Percentiles rank a stretch among this genome's conserved stretches.
Evolutionary conservation across 1,140 invertebrate genomes (phyloP).

Genomic region (Nasonia giraulti): DNA sequence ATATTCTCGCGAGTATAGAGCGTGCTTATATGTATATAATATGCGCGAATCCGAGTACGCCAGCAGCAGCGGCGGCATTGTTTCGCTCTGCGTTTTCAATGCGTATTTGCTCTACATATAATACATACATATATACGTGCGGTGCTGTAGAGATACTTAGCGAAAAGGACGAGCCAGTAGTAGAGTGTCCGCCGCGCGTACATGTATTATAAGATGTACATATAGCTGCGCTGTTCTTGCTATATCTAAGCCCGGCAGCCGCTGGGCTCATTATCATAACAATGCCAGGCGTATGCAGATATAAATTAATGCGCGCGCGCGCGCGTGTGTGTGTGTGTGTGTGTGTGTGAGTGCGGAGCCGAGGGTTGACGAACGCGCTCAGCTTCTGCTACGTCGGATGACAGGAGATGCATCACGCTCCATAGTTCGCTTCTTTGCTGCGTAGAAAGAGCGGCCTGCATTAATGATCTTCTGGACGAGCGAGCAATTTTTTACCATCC

Average conservation of each 20-base stretch:
- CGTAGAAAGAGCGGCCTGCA: conserved; percentile 6
- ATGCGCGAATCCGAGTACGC: not conserved
- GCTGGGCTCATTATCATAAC: conserved; percentile 69
- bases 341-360: conserved; percentile 55
- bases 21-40: not conserved
- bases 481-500: conserved; percentile 27
- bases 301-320: conserved; percentile 75
- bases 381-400: conserved; percentile 51
- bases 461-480: conserved; percentile 37
- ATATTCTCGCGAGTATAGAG: too few relatives aligned
- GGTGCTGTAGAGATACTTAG: not conserved
- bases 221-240: conserved; percentile 51
- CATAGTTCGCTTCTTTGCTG: conserved; percentile 43
- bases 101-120: conserved; percentile 39
- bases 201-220: conserved; percentile 42
- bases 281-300: conserved; percentile 70
- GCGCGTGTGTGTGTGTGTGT: too few relatives aligned
- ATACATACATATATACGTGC: not conserved
- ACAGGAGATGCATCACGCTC: conserved; percentile 59
- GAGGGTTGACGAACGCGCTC: conserved; percentile 64
- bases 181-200: not conserved
- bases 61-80: conserved; percentile 10
- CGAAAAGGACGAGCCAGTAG: not conserved
- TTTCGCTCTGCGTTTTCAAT: conserved; percentile 44
- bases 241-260: conserved; percentile 49